A percentile compares a stretch with the other conserved stretches of the same genome.
phyloP scores from a whole-genome alignment of 2,797 vertebrate genomes.

The Podargus strigoides region DNA sequence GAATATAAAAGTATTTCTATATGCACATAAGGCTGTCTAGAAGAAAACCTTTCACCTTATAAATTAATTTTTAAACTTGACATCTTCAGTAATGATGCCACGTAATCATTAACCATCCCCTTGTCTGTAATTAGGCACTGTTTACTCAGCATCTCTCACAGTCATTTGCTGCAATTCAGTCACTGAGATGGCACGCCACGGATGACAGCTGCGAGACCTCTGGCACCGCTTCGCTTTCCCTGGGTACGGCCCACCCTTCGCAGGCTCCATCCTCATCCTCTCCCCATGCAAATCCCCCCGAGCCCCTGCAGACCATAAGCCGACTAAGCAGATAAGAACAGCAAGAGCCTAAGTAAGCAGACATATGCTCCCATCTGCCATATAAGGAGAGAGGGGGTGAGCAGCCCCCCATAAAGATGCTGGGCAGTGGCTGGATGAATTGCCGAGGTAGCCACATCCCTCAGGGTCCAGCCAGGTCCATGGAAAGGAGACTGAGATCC shows the following conservation, averaged over 20 bases:
- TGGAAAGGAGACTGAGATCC: not conserved
- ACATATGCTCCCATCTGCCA: not conserved
- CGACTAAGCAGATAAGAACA: not conserved
- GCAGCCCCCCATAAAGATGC: not conserved
- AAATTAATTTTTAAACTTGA: not conserved
- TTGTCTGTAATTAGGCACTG: not conserved
- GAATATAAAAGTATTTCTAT: not conserved
- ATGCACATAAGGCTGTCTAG: not conserved
- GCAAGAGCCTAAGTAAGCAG: not conserved
- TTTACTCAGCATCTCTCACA: not conserved
- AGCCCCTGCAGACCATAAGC: accelerated
- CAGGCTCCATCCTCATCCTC: not conserved
- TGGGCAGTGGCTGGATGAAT: not conserved
- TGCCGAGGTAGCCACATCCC: not conserved
- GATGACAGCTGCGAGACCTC: accelerated
- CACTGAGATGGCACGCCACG: accelerated
- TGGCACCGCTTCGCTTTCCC: accelerated
- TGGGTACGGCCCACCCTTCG: not conserved
- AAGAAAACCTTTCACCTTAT: not conserved
- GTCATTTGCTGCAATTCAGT: not conserved
- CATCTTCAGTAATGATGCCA: accelerated
- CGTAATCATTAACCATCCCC: not conserved
- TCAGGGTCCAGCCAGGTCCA: not conserved
- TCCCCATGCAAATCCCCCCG: not conserved
- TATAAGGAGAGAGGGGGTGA: not conserved